phyloP scores from a whole-genome alignment of 2,888 invertebrate genomes.

The Myopa testacea region DNA sequence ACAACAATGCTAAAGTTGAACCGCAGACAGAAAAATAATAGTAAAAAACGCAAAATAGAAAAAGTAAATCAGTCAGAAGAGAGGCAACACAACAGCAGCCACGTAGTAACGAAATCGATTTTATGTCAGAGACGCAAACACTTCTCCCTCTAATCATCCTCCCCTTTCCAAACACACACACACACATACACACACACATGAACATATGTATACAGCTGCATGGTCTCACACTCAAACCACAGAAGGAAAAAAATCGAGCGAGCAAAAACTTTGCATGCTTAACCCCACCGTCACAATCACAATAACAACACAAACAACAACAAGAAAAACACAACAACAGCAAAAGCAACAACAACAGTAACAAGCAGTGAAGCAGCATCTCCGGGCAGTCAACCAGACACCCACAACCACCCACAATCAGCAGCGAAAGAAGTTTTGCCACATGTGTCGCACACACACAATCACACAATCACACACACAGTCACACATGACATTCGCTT shows the following conservation, averaged over 20 bases:
- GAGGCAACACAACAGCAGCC: not conserved
- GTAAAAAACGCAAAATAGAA: constrained; percentile 6
- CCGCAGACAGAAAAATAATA: constrained; percentile 43
- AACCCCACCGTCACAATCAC: constrained; percentile 26
- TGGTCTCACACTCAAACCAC: not conserved
- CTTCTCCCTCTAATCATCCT: not conserved
- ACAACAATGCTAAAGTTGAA: constrained; percentile 39
- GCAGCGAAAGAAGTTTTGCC: not conserved
- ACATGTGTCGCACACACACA: constrained; percentile 49
- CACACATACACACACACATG: not conserved
- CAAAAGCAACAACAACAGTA: not conserved
- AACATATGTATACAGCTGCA: constrained; percentile 4
- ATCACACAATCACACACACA: constrained; percentile 39
- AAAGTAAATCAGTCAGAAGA: not conserved
- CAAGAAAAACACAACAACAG: constrained; percentile 3
- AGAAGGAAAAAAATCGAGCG: constrained; percentile 36
- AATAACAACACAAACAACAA: constrained; percentile 22
- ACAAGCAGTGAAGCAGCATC: too few species aligned
- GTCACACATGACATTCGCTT: constrained; percentile 56
- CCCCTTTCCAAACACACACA: not conserved
- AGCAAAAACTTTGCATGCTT: constrained; percentile 57
- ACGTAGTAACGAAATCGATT: constrained; percentile 35
- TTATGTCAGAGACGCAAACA: constrained; percentile 30
- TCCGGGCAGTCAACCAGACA: not conserved
- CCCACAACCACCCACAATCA: not conserved